Percentiles rank a stretch among this genome's conserved stretches.
These are phyloP conservation scores for Unio pictorum DNA, from an alignment of 2,888 invertebrate species.

Conservation along the genomic window DNA sequence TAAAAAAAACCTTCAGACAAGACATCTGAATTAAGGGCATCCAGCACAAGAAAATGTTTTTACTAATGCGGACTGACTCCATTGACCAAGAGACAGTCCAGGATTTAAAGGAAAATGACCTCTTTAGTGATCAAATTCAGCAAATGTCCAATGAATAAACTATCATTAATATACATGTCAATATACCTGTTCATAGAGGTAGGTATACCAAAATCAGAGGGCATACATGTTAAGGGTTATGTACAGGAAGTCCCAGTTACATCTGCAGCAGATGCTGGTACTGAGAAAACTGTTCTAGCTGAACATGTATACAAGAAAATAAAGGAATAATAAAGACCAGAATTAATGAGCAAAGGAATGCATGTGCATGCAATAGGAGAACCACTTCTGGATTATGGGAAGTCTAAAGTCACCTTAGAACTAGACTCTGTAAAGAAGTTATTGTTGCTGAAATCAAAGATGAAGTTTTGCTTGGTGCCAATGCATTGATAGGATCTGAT, in stretches of 20 bases:
- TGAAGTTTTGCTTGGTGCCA: no score
- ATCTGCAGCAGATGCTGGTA: conserved; percentile 12
- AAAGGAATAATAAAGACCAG: no score
- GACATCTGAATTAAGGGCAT: neutral
- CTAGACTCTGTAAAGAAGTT: no score
- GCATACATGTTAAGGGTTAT: conserved; percentile 11
- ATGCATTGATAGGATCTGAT: conserved; percentile 2
- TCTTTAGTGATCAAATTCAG: neutral
- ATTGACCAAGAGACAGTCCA: conserved; percentile 13
- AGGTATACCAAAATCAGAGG: conserved; percentile 10
- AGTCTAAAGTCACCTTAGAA: no score
- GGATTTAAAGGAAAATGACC: conserved; percentile 3
- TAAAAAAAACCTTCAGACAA: neutral
- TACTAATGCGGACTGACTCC: conserved; percentile 16
- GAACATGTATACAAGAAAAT: no score
- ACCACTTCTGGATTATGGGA: no score
- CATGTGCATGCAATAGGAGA: no score
- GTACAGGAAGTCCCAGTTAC: conserved; percentile 3
- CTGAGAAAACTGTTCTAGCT: conserved; percentile 9
- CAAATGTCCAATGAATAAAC: neutral
- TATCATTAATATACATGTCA: neutral
- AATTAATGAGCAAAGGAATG: no score
- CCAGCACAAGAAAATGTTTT: conserved; percentile 9
- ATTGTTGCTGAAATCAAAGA: no score
- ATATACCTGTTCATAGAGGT: conserved; percentile 9